These are phyloP conservation scores for Anagrus nilaparvatae DNA, from an alignment of 1,140 invertebrate genomes.

Conservation along the genomic window DNA sequence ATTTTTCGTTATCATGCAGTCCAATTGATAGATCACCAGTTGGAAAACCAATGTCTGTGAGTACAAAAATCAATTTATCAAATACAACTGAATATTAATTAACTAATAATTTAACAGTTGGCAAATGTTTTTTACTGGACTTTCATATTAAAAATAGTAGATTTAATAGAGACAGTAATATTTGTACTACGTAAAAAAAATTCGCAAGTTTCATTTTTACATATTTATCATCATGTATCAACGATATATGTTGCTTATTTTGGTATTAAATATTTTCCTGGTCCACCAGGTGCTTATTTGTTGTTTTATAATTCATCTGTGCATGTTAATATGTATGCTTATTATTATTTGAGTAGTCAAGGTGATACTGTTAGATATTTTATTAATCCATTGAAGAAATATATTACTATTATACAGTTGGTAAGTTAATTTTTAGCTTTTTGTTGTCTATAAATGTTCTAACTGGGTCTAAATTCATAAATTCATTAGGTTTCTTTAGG, in stretches of 20 bases:
- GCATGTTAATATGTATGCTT: constrained; percentile 33
- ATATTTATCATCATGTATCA: constrained; percentile 59
- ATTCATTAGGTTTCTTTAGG: no score
- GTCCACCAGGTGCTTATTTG: constrained; percentile 25
- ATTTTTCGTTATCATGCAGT: constrained; percentile 23
- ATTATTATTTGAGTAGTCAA: constrained; percentile 24
- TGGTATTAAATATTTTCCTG: constrained; percentile 41
- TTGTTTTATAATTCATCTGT: constrained; percentile 24
- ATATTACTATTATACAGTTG: constrained; percentile 34
- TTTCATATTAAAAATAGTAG: constrained; percentile 21
- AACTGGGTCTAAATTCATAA: no score
- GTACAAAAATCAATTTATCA: no score
- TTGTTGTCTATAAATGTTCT: no score
- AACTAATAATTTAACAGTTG: no score
- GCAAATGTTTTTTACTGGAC: constrained; percentile 16
- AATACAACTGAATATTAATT: no score
- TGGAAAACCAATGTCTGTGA: constrained; percentile 20
- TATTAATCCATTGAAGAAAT: constrained; percentile 21
- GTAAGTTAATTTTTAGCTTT: constrained; percentile 25
- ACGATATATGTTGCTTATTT: constrained; percentile 49
- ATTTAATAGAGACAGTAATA: constrained; percentile 43
- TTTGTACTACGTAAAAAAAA: constrained; percentile 67
- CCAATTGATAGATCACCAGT: constrained; percentile 17
- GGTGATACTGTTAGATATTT: constrained; percentile 11
- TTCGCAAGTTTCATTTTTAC: constrained; percentile 62